Base-by-base conservation (phyloP, 1,140 invertebrate species). In the Ceratina calcarata region DNA sequence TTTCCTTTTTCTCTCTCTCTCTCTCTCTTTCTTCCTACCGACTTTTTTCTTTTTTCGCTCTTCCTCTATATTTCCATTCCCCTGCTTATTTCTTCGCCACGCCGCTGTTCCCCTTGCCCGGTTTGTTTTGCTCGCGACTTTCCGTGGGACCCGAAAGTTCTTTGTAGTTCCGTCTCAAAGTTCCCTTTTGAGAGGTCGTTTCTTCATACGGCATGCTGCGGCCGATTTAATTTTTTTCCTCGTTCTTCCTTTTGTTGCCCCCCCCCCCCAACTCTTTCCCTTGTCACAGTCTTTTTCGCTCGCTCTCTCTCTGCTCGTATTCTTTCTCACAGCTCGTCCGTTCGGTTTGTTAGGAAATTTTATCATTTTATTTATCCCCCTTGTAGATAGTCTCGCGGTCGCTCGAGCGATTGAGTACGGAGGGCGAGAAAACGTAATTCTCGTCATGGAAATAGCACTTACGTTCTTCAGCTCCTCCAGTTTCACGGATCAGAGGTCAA, bases 131-230 rank as follows among this genome's bases (percentile, higher is more conserved):
- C 82, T 84, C 82, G 83, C 83, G 83, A 85, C 83, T 84, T 85
- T 71, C 81, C 83, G 73, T 57, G 72, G 83, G 72, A 84, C 83
- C 74, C 58, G 61, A 85, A 45, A 84, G 49, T 84, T 78, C 64
- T 71, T 68, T 85, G 83, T 86, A 86, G 84, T 85, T 78, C 75
- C 77, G 82, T 86, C 86, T 87, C 86, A 80, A 80, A 83, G 81
- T 84, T 76, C 80, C 78, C 84, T 81, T 83, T 80, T 80, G 83
- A 84, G 49, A 18, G 24, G n/a, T 18, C 66, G 66, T 61, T 70
- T 70, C 75, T 77, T 77, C 66, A 16, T 64, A 37, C 57, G 45
- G 24, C 61, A 49, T 16, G 37, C 37, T 45, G 18, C 27, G 64
- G 37, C 32, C 51, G 62, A 74, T 79, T 79, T 66, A 20, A 65